These are phyloP conservation scores for Colius striatus DNA, from an alignment of 2,113 vertebrate species.

Conservation along the genomic window DNA sequence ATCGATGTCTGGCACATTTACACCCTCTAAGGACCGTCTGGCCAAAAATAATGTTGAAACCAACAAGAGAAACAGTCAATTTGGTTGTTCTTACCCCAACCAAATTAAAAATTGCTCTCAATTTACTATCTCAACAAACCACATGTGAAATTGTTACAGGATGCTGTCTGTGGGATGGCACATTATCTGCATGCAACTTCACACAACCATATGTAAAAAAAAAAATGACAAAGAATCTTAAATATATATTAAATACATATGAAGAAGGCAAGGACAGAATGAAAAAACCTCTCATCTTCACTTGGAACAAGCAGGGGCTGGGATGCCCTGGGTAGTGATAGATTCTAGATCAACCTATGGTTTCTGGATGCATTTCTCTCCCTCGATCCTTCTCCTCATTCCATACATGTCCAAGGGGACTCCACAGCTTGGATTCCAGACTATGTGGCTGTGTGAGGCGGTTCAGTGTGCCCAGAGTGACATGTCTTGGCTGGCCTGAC, in stretches of 20 bases:
- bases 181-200: not conserved
- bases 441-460: not conserved
- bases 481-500: not conserved
- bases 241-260: not conserved
- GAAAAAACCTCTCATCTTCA: not conserved
- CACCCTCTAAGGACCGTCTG: not conserved
- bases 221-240: not conserved
- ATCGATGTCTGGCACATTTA: not conserved
- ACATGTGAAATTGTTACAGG: not conserved
- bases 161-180: not conserved
- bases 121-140: not conserved
- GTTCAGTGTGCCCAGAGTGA: not conserved
- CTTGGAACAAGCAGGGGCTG: not conserved
- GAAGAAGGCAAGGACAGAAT: not conserved
- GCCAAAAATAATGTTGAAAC: not conserved
- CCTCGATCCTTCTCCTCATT: not conserved
- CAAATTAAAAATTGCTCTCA: conserved; percentile 15
- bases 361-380: not conserved
- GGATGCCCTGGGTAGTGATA: not conserved
- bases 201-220: accelerated
- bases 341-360: not conserved
- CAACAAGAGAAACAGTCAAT: not conserved
- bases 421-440: not conserved
- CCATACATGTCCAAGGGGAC: accelerated
- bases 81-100: not conserved